Percentiles rank a stretch among this genome's conserved stretches.
These are phyloP conservation scores for Dilophus febrilis DNA, from an alignment of 2,888 invertebrate species.

Conservation along the genomic window DNA sequence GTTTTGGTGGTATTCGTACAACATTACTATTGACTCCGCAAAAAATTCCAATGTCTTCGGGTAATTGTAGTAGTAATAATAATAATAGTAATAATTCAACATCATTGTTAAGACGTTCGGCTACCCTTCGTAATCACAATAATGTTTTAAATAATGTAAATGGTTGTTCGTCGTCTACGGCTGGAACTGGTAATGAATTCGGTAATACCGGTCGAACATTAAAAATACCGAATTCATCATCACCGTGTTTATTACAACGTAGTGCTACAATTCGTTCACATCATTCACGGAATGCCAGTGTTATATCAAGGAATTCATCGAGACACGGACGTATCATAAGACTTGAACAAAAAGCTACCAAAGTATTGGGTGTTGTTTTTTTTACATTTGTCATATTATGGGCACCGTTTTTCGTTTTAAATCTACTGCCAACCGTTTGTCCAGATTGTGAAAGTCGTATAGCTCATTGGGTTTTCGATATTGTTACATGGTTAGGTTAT, in stretches of 20 bases:
- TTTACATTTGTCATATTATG: slow-evolving; percentile 87
- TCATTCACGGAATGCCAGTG: slow-evolving; percentile 64
- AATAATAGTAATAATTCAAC: slow-evolving; percentile 20
- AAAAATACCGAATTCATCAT: slow-evolving; percentile 37
- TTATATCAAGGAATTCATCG: slow-evolving; percentile 63
- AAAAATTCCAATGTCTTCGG: slow-evolving; percentile 14
- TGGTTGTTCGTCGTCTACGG: no score
- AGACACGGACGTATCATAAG: slow-evolving; percentile 69
- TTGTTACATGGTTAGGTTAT: slow-evolving; percentile 86
- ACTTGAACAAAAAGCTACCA: slow-evolving; percentile 90
- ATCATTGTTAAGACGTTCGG: slow-evolving; percentile 38
- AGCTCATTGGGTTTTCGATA: slow-evolving; percentile 63
- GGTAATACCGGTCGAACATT: slow-evolving; percentile 17
- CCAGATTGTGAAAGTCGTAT: slow-evolving; percentile 59
- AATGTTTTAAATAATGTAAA: slow-evolving; percentile 18
- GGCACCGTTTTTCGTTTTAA: slow-evolving; percentile 90
- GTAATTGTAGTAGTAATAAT: slow-evolving; percentile 12
- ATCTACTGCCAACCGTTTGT: slow-evolving; percentile 71
- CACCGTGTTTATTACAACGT: slow-evolving; percentile 36
- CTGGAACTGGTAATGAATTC: neutral
- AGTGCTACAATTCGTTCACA: slow-evolving; percentile 46
- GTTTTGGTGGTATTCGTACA: slow-evolving; percentile 49
- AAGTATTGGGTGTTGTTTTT: slow-evolving; percentile 86
- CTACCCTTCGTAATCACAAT: slow-evolving; percentile 39
- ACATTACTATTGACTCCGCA: slow-evolving; percentile 39